Conservation (phyloP, 2,113 vertebrate genomes). For the Trogon melanurus region DNA sequence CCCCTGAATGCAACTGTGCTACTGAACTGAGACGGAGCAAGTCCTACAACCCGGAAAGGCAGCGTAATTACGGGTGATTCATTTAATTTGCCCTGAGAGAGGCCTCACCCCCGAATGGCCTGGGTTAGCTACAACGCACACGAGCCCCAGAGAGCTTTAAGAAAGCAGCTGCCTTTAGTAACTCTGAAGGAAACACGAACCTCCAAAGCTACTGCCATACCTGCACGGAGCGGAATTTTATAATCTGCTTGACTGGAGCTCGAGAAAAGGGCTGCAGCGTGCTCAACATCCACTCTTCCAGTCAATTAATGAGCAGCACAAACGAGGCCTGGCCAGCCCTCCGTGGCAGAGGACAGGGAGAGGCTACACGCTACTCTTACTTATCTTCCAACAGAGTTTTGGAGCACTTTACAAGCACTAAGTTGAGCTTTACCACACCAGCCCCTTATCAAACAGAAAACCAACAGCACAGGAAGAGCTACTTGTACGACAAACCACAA, state of each 20-base stretch:
- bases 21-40: background rate
- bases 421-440: background rate
- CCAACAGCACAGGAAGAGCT: background rate
- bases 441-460: background rate
- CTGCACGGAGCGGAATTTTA: background rate
- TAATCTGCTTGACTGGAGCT: accelerated
- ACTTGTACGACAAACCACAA: accelerated
- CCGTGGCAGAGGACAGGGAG: background rate
- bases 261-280: background rate
- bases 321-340: background rate
- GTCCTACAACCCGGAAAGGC: background rate
- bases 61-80: accelerated
- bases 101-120: background rate
- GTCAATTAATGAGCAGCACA: background rate
- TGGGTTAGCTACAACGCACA: background rate
- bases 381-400: background rate
- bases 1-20: background rate
- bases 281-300: background rate
- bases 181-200: background rate
- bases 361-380: background rate
- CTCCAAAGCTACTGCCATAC: background rate
- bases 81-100: background rate
- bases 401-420: background rate
- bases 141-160: accelerated
- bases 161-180: background rate